Base-by-base conservation (phyloP, 37 sponge, comb jelly and placozoan genomes). In the Ephydatia muelleri region DNA sequence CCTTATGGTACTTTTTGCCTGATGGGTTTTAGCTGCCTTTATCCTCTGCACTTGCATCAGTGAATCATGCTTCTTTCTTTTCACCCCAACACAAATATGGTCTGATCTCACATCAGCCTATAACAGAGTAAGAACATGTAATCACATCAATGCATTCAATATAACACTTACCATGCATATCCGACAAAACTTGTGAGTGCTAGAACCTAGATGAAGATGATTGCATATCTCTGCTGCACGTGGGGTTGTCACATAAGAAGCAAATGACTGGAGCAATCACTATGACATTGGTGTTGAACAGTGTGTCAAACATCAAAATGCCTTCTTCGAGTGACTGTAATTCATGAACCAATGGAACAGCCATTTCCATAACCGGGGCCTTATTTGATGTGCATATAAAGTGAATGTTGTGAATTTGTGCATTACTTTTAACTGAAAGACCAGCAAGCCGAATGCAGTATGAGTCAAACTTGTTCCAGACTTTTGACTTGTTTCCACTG, bases 381-480 rank as follows among this genome's bases (percentile, higher is more conserved):
- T 43, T 36, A 25, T 82, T 82, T 25, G 82, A 82, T 16, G 47
- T 43, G 14, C 64, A 37, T 3, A 82, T 39, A 27, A 82, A 82
- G 72, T 82, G 82, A 11, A 82, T 82, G 31, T 82, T 70, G n/a
- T 82, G 72, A 37, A 82, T 3, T 43, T 43, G 43, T 43, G 43
- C 3, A 43, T 43, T 43, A 3, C 3, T 43, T 9, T 3, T 6
- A 43, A 28, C 34, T 43, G 82, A 72, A n/a, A 82, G 82, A 2
- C 72, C 72, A 66, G 67, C 80, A 26, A 80, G 80, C 30, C 39
- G 23, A 22, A 77, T n/a, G 68, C 67, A 64, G 67, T 67, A 80
- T 14, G 31, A 26, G 38, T 76, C 76, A 76, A 80, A 80, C 68
- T 80, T 80, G 37, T 80, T 80, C 80, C 80, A 80, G 22, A 67